Percentiles rank a stretch among this genome's conserved stretches.
Conservation (phyloP, 2,888 invertebrate genomes). For the Terebella lapidaria region DNA sequence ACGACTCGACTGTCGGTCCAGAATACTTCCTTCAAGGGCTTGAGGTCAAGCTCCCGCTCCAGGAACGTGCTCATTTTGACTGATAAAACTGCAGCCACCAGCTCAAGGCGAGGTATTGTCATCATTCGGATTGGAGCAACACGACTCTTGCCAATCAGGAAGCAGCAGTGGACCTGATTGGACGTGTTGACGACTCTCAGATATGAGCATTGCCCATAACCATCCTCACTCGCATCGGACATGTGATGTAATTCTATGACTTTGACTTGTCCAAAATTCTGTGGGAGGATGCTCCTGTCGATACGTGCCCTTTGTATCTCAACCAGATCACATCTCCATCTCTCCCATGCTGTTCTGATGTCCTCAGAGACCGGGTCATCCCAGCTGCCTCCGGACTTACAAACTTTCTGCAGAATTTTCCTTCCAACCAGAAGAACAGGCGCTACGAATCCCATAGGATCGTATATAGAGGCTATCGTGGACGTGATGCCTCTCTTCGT, state of each 20-base stretch:
- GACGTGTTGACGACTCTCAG: slow-evolving; percentile 17
- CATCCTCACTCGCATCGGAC: slow-evolving; percentile 23
- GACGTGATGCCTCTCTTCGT: slow-evolving; percentile 26
- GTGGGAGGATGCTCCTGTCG: slow-evolving; percentile 16
- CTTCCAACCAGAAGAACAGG: slow-evolving; percentile 24
- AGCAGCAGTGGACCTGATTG: slow-evolving; percentile 16
- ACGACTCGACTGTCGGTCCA: too few species aligned
- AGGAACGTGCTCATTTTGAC: slow-evolving; percentile 5
- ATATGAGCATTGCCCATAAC: slow-evolving; percentile 22
- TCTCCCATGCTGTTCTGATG: not conserved
- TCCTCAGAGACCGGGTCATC: slow-evolving; percentile 24
- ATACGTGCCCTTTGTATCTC: not conserved
- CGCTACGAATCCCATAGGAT: slow-evolving; percentile 28
- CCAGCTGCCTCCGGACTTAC: slow-evolving; percentile 18
- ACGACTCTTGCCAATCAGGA: slow-evolving; percentile 25
- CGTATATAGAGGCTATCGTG: slow-evolving; percentile 24
- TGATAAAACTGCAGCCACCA: slow-evolving; percentile 21
- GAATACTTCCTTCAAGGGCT: not conserved
- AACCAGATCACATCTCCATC: not conserved
- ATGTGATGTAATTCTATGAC: slow-evolving; percentile 25
- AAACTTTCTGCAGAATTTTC: slow-evolving; percentile 25
- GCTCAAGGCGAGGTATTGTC: slow-evolving; percentile 24
- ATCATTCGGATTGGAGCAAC: slow-evolving; percentile 23
- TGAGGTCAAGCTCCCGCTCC: not conserved
- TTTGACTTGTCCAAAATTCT: slow-evolving; percentile 17